A percentile compares a stretch with the other conserved stretches of the same genome.
These are phyloP conservation scores for Drosophila percnosoma DNA, from an alignment of 2,888 invertebrate species.

Conservation along the genomic window DNA sequence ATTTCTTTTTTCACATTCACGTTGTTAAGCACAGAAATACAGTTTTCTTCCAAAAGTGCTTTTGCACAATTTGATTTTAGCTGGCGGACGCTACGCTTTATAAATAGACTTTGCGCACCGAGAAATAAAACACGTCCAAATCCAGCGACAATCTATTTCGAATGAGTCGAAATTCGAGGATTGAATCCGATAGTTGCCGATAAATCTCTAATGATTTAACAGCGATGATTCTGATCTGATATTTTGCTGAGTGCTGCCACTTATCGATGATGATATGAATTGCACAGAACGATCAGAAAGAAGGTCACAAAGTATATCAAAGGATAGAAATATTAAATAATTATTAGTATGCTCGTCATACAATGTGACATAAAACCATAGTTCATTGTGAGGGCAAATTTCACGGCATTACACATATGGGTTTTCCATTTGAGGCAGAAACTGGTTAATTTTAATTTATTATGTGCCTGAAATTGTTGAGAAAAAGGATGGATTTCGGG, in stretches of 20 bases:
- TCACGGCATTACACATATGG: not conserved
- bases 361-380: not conserved
- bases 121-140: conserved; percentile 43
- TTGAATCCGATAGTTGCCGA: not conserved
- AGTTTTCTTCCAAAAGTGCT: conserved; percentile 35
- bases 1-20: conserved; percentile 51
- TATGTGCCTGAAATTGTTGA: not conserved
- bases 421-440: not conserved
- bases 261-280: not conserved
- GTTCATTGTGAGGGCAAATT: not conserved
- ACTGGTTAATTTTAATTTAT: not conserved
- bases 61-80: conserved; percentile 36
- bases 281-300: not conserved
- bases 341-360: not conserved
- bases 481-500: not conserved
- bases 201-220: conserved; percentile 1
- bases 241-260: not conserved
- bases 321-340: not conserved
- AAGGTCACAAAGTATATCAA: not conserved
- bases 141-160: conserved; percentile 20
- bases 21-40: conserved; percentile 28
- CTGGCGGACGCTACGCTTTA: conserved; percentile 42
- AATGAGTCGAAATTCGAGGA: conserved; percentile 19
- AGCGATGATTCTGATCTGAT: not conserved
- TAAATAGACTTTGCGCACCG: conserved; percentile 38